These are phyloP conservation scores for Fragum fragum DNA, from an alignment of 2,888 invertebrate genomes.

Conservation along the genomic window DNA sequence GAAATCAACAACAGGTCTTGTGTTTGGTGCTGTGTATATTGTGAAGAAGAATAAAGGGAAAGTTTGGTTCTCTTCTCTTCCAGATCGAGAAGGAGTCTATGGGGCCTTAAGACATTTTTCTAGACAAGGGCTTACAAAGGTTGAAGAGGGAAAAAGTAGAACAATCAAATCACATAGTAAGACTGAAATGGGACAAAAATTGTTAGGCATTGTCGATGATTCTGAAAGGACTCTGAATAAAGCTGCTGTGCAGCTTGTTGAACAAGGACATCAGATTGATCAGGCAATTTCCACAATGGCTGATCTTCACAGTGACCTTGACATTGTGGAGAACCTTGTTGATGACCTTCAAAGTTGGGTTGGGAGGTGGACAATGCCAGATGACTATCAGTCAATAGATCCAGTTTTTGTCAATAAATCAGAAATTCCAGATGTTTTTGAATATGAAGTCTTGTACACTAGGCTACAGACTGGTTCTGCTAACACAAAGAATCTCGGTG, in stretches of 20 bases:
- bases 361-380: constrained; percentile 76
- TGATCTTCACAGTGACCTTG: constrained; percentile 79
- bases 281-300: constrained; percentile 68
- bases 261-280: constrained; percentile 77
- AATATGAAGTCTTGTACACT: constrained; percentile 72
- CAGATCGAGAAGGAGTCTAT: constrained; percentile 71
- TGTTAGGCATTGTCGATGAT: constrained; percentile 75
- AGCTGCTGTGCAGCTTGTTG: constrained; percentile 71
- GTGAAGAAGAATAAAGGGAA: constrained; percentile 59
- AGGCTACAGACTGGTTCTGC: constrained; percentile 61
- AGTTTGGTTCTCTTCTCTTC: constrained; percentile 79
- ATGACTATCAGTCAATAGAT: constrained; percentile 63
- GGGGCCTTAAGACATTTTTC: constrained; percentile 74
- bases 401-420: constrained; percentile 68
- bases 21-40: constrained; percentile 76
- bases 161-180: neutral
- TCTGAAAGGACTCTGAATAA: constrained; percentile 75
- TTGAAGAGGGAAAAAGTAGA: constrained; percentile 5
- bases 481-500: constrained; percentile 61
- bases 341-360: constrained; percentile 77
- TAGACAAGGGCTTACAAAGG: constrained; percentile 44
- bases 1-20: constrained; percentile 74
- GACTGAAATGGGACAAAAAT: constrained; percentile 73
- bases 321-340: constrained; percentile 75
- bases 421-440: constrained; percentile 73